These are phyloP conservation scores for Cerastoderma edule DNA, from an alignment of 2,888 invertebrate species.

Conservation along the genomic window DNA sequence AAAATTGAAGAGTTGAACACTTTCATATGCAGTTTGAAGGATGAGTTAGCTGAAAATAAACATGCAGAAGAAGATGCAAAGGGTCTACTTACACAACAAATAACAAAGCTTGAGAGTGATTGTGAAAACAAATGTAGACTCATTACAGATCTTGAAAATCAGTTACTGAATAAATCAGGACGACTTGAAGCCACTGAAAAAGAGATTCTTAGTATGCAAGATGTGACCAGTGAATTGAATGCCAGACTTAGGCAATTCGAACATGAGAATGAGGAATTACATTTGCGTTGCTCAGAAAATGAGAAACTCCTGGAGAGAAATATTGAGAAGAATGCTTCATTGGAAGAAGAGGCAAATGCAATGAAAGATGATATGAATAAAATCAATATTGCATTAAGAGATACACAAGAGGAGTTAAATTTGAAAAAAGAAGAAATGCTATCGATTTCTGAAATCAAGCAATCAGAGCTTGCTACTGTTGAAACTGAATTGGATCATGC, in stretches of 20 bases:
- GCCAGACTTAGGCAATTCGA: neutral
- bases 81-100: constrained; percentile 38
- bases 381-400: neutral
- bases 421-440: neutral
- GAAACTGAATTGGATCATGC: constrained; percentile 6
- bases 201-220: neutral
- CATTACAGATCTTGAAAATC: constrained; percentile 20
- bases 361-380: constrained; percentile 8
- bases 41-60: constrained; percentile 25
- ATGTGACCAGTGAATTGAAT: neutral
- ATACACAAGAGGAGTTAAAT: neutral
- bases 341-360: neutral
- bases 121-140: constrained; percentile 37
- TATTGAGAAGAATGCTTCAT: neutral
- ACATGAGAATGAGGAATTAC: neutral
- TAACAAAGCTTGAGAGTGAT: constrained; percentile 62
- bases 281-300: neutral
- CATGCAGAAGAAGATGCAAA: constrained; percentile 14
- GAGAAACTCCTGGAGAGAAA: neutral
- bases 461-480: neutral
- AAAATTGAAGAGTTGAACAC: constrained; percentile 3
- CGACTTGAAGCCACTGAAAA: constrained; percentile 5
- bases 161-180: constrained; percentile 8
- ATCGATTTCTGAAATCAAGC: neutral
- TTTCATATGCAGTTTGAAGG: constrained; percentile 15